phyloP scores from a whole-genome alignment of 2,888 invertebrate genomes.

The Meteorus cinctellus region DNA sequence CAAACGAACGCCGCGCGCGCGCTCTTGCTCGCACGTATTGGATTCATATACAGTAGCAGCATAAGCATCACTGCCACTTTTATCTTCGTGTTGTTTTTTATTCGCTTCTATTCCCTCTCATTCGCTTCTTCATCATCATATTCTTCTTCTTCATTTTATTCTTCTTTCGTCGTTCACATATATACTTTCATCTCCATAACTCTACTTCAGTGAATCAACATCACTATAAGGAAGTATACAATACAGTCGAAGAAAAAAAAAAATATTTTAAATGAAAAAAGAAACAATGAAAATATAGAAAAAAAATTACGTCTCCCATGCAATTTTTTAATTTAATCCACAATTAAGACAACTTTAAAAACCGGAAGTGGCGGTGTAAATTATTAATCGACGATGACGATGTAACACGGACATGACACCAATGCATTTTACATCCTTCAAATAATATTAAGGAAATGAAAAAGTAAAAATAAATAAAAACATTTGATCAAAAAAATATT shows the following conservation, averaged over 20 bases:
- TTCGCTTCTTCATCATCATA: slow-evolving; percentile 15
- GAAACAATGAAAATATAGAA: background rate
- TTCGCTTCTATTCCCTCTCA: slow-evolving; percentile 31
- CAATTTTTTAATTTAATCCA: background rate
- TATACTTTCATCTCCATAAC: background rate
- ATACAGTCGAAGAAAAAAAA: background rate
- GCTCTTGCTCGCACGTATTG: slow-evolving; percentile 50
- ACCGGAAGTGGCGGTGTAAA: slow-evolving; percentile 30
- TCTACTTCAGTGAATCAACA: slow-evolving; percentile 18
- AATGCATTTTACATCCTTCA: slow-evolving; percentile 4
- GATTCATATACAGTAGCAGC: slow-evolving; percentile 60
- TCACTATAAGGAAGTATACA: background rate
- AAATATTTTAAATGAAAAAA: background rate
- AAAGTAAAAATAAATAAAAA: slow-evolving; percentile 26
- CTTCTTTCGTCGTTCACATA: background rate
- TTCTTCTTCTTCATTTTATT: background rate
- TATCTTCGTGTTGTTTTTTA: slow-evolving; percentile 5
- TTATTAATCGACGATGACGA: slow-evolving; percentile 28
- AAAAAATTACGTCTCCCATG: background rate
- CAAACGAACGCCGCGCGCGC: slow-evolving; percentile 59
- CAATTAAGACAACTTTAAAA: background rate
- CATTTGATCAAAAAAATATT: slow-evolving; percentile 30
- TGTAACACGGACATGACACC: slow-evolving; percentile 35
- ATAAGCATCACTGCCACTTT: slow-evolving; percentile 33
- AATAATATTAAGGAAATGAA: background rate